Evolutionary conservation across 2,888 invertebrate species (phyloP).

Genomic region (Sinelater perroti): DNA sequence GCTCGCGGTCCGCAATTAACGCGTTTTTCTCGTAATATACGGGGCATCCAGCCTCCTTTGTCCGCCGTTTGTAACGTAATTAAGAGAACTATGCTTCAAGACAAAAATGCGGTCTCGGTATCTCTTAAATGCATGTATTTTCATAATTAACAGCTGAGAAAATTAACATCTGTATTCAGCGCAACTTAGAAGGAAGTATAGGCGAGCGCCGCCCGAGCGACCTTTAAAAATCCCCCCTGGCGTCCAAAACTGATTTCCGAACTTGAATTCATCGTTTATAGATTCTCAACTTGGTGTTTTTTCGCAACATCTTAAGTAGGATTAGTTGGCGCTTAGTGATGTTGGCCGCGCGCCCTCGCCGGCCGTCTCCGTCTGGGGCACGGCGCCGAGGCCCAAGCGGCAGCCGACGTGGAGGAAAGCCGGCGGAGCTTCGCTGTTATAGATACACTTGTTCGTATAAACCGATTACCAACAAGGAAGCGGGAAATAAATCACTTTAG

Average conservation of each 20-base stretch:
- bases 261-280: conserved; percentile 40
- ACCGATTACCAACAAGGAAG: conserved; percentile 44
- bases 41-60: too few relatives aligned
- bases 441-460: conserved; percentile 46
- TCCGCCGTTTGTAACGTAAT: conserved; percentile 8
- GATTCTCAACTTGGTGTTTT: conserved; percentile 41
- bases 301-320: conserved; percentile 47
- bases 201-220: conserved; percentile 9
- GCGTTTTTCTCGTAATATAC: too few relatives aligned
- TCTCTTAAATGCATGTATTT: conserved; percentile 34
- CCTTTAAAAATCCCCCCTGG: conserved; percentile 23
- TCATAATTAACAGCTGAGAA: conserved; percentile 44
- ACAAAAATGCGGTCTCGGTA: conserved; percentile 26
- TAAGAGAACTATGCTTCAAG: conserved; percentile 14
- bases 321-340: conserved; percentile 39
- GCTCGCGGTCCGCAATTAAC: too few relatives aligned
- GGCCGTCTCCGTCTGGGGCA: conserved; percentile 1
- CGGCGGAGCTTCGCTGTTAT: conserved; percentile 22
- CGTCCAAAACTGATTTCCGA: conserved; percentile 36
- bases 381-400: not conserved
- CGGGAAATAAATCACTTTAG: conserved; percentile 45
- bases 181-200: conserved; percentile 32
- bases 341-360: conserved; percentile 17
- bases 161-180: conserved; percentile 38
- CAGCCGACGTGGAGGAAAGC: conserved; percentile 17